These are phyloP conservation scores for Enteromius trimaculatus DNA, from an alignment of 2,797 vertebrate genomes.

Conservation along the genomic window DNA sequence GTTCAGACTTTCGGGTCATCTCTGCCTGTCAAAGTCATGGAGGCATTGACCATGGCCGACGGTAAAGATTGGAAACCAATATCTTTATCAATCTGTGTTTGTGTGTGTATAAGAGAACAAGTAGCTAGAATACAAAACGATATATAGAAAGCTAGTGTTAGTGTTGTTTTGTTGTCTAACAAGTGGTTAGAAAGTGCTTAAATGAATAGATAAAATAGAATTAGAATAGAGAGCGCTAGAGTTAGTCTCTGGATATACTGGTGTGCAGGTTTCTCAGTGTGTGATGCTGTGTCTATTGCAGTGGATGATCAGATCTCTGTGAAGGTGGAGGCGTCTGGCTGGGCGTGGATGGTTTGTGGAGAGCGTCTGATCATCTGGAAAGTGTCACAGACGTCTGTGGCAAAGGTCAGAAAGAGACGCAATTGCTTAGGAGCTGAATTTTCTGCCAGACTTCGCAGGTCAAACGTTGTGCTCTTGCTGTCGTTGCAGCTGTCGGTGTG, in stretches of 20 bases:
- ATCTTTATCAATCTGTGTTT: no score
- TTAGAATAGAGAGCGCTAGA: no score
- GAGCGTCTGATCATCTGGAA: conserved; percentile 94
- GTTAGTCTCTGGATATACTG: neutral
- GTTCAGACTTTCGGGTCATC: conserved; percentile 91
- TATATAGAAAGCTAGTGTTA: no score
- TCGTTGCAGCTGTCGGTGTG: conserved; percentile 85
- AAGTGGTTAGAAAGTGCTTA: no score
- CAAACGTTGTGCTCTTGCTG: neutral
- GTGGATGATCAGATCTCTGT: conserved; percentile 85
- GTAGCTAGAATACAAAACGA: no score
- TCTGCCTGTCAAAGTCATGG: conserved; percentile 95
- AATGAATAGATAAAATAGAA: no score
- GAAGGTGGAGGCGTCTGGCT: conserved; percentile 87
- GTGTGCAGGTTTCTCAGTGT: neutral
- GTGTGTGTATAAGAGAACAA: no score
- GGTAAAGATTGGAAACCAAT: conserved; percentile 69
- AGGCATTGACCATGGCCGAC: conserved; percentile 86
- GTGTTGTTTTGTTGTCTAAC: no score
- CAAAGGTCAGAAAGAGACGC: conserved; percentile 81
- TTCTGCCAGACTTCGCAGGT: neutral
- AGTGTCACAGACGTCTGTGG: conserved; percentile 86
- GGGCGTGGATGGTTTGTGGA: conserved; percentile 92
- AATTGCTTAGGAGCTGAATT: neutral
- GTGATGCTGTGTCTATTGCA: conserved; percentile 55